Conservation (phyloP, 2,113 vertebrate species). For the Lucifuga dentata region DNA sequence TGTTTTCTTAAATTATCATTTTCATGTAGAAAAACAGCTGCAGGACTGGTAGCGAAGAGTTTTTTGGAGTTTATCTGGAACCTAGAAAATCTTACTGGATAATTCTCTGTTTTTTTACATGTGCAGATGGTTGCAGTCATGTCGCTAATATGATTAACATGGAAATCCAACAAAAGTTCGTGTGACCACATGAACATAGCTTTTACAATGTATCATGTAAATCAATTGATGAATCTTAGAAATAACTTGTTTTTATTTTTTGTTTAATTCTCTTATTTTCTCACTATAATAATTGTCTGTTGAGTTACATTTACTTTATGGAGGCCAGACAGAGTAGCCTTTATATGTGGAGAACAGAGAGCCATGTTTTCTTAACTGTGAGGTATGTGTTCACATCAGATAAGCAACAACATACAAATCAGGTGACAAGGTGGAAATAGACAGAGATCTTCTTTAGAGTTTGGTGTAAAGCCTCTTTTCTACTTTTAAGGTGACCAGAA, state of each 20-base stretch:
- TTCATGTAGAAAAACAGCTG: background rate
- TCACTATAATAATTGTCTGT: background rate
- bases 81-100: no score
- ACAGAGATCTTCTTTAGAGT: background rate
- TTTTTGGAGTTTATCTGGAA: background rate
- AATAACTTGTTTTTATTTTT: no score
- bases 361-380: conserved; percentile 23
- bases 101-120: no score
- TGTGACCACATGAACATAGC: conserved; percentile 2
- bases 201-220: background rate
- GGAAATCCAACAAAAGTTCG: background rate
- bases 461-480: background rate
- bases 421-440: conserved; percentile 19
- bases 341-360: conserved; percentile 33
- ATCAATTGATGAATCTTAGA: background rate
- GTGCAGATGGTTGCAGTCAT: no score
- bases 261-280: conserved; percentile 4
- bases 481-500: background rate
- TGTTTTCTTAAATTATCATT: background rate
- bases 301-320: conserved; percentile 20
- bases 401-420: conserved; percentile 20
- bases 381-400: conserved; percentile 31
- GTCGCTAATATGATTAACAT: no score
- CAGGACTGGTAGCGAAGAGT: background rate
- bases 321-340: conserved; percentile 13